Conservation (phyloP, 2,797 vertebrate species). For the Synaphobranchus kaupii region DNA sequence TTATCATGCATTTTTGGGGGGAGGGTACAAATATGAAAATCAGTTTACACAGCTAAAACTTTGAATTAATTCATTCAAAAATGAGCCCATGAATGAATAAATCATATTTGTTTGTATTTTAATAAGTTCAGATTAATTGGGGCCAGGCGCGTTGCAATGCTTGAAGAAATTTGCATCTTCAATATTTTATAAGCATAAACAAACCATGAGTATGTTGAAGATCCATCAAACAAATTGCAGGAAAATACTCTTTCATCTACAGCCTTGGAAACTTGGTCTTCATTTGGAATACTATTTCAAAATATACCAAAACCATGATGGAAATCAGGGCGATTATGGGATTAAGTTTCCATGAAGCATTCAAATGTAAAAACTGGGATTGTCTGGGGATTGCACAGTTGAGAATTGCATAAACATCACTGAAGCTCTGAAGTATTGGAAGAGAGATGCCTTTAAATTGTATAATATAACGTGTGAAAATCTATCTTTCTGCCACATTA, state of each 20-base stretch:
- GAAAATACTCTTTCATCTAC: conserved; percentile 22
- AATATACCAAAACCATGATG: neutral
- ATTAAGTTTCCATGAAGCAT: neutral
- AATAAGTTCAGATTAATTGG: conserved; percentile 62
- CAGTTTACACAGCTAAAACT: conserved; percentile 62
- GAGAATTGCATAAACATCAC: too few relatives aligned
- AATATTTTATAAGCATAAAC: conserved; percentile 69
- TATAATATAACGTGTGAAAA: too few relatives aligned
- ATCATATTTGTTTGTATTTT: conserved; percentile 73
- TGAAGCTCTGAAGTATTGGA: neutral
- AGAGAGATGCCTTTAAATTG: neutral
- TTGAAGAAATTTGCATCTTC: conserved; percentile 59
- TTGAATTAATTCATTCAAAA: conserved; percentile 56
- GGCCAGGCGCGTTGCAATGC: conserved; percentile 52
- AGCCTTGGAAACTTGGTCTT: neutral
- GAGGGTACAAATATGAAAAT: conserved; percentile 59
- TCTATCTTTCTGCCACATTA: too few relatives aligned
- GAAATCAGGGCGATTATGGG: neutral
- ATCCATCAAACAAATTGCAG: conserved; percentile 36
- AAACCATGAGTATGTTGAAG: conserved; percentile 49
- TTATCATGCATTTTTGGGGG: conserved; percentile 45
- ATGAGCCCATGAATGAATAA: conserved; percentile 65
- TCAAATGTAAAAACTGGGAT: neutral
- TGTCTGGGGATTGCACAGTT: neutral
- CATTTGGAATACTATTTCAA: neutral